Percentiles rank a stretch among this genome's conserved stretches.
phyloP scores from a whole-genome alignment of 2,113 vertebrate genomes.

The Muntiacus muntjak region DNA sequence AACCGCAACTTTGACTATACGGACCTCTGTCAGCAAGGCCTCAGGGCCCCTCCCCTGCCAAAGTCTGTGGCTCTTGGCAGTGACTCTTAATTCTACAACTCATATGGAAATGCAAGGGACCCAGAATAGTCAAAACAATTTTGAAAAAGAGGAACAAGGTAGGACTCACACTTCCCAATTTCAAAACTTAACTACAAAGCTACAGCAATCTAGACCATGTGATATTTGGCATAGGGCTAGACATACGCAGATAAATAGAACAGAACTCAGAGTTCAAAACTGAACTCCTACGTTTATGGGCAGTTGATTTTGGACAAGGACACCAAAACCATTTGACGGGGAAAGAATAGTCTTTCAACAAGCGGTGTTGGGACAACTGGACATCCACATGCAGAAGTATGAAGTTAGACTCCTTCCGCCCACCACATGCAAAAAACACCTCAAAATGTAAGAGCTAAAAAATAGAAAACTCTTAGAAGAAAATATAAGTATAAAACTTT shows the following conservation, averaged over 20 bases:
- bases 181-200: not conserved
- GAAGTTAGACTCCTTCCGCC: not conserved
- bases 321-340: not conserved
- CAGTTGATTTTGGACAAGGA: not conserved
- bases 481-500: not conserved
- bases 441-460: not conserved
- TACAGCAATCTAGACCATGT: not conserved
- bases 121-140: not conserved
- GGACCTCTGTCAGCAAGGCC: not conserved
- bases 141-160: not conserved
- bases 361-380: not conserved
- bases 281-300: not conserved
- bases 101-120: not conserved
- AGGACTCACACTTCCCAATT: not conserved
- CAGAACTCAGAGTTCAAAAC: not conserved
- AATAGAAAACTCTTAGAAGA: not conserved
- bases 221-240: not conserved
- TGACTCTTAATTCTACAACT: not conserved
- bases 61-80: not conserved
- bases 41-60: not conserved
- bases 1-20: not conserved
- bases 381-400: not conserved
- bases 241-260: not conserved
- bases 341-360: not conserved
- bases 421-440: not conserved